Evolutionary conservation across 2,888 invertebrate genomes (phyloP).

Genomic region (Machimus atricapillus): DNA sequence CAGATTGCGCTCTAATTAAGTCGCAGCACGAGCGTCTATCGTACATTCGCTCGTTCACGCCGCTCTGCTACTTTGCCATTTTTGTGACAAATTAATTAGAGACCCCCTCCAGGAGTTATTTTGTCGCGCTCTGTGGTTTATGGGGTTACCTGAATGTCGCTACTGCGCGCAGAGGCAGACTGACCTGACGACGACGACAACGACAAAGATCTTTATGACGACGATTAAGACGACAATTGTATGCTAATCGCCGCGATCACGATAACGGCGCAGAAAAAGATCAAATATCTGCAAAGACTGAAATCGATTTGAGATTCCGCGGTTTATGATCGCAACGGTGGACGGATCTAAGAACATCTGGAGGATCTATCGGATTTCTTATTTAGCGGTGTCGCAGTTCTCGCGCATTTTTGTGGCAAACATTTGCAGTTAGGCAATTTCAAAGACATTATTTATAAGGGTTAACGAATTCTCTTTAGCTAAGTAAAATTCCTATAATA

Average conservation of each 20-base stretch:
- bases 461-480: neutral
- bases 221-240: neutral
- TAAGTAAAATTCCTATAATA: neutral
- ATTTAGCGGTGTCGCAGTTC: neutral
- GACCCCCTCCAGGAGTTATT: neutral
- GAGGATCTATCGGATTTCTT: neutral
- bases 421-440: neutral
- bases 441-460: neutral
- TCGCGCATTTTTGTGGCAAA: neutral
- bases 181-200: neutral
- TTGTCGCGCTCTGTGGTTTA: conserved; percentile 23
- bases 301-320: conserved; percentile 34
- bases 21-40: neutral
- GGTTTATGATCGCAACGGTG: neutral
- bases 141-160: conserved; percentile 12
- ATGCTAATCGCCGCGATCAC: neutral
- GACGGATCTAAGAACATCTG: conserved; percentile 13
- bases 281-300: neutral
- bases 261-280: neutral
- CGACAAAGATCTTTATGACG: neutral
- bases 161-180: neutral
- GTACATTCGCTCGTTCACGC: neutral
- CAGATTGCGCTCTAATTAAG: conserved; percentile 14
- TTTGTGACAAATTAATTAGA: conserved; percentile 37
- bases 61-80: neutral